Percentiles rank a stretch among this genome's conserved stretches.
These are phyloP conservation scores for Spilogale gracilis DNA, from an alignment of 2,113 vertebrate species.

Conservation along the genomic window DNA sequence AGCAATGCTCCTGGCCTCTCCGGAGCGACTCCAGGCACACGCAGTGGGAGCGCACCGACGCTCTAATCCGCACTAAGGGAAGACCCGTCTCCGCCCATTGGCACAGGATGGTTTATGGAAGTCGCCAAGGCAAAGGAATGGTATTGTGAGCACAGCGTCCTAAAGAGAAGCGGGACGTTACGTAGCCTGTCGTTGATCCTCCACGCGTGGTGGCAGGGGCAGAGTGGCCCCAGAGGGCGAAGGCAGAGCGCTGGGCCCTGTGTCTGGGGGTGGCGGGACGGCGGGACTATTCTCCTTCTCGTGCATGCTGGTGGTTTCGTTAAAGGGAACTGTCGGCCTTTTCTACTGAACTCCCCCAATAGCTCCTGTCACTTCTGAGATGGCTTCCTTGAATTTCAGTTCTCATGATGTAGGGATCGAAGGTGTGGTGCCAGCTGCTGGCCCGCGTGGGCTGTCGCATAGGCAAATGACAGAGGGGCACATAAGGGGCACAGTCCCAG, in stretches of 20 bases:
- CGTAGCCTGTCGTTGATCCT: neutral
- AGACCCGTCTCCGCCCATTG: neutral
- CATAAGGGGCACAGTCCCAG: neutral
- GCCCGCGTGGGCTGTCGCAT: accelerated
- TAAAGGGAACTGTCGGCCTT: neutral
- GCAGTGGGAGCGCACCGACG: accelerated
- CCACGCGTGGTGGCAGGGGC: neutral
- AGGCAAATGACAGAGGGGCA: neutral
- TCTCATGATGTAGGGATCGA: neutral
- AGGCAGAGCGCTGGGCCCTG: neutral
- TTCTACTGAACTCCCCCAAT: neutral
- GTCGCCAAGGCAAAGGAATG: neutral
- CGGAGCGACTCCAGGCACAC: neutral
- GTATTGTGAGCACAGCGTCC: neutral
- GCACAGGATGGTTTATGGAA: neutral
- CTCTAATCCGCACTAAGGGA: neutral
- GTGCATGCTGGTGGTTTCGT: neutral
- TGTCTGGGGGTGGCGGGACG: neutral
- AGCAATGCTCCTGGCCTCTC: neutral
- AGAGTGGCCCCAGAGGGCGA: accelerated
- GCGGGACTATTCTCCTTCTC: neutral
- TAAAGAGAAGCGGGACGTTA: neutral
- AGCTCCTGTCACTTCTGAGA: neutral
- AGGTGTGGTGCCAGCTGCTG: neutral
- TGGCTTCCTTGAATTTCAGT: neutral